Base-by-base conservation (phyloP, 2,113 vertebrate genomes). In the Onychostruthus taczanowskii region DNA sequence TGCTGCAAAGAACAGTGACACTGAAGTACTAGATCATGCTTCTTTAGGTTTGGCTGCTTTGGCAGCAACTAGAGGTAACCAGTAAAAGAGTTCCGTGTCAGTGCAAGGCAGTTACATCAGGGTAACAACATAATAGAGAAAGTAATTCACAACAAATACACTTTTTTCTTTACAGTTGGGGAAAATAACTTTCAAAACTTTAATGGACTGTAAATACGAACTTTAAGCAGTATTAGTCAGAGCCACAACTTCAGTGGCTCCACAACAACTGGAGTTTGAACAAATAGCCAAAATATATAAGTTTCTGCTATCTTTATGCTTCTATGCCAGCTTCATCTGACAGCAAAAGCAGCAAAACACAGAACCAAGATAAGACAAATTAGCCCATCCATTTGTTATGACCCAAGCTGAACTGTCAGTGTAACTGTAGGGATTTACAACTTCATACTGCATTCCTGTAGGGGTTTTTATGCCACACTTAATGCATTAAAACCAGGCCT, bases 1-100 rank as follows among this genome's bases (percentile, higher is more conserved):
- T 69, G 21, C 49, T 56, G 22, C 15, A 23, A 68, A 92, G 66
- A 13, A 58, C 21, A 39, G 46, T 46, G n/a, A 69, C 39, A 30
- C 33, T 53, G 8, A 77, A 53, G 15, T 20, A 5, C 41, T 44
- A 4, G 3, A 18, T 1, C 0, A 3, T 80, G 19, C 21, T 26
- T 64, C 76, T 53, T 74, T 49, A 79, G 35, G 30, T 90, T 84
- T 44, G 66, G 28, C 64, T 27, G 35, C 67, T 72, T 73, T 46
- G 30, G 46, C 67, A 84, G 33, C 28, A 67, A 55, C 26, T 49
- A 24, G 62, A 86, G 4, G 12, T 8, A 41, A 46, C 8, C 46
- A 53, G 0, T 24, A 23, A 39, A 41, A 88, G 30, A 59, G 23
- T 28, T 78, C 27, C 0, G 1, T 27, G 2, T 55, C 58, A 2